Conservation (phyloP, 2,113 vertebrate species). For the Pachycephala philippinensis region DNA sequence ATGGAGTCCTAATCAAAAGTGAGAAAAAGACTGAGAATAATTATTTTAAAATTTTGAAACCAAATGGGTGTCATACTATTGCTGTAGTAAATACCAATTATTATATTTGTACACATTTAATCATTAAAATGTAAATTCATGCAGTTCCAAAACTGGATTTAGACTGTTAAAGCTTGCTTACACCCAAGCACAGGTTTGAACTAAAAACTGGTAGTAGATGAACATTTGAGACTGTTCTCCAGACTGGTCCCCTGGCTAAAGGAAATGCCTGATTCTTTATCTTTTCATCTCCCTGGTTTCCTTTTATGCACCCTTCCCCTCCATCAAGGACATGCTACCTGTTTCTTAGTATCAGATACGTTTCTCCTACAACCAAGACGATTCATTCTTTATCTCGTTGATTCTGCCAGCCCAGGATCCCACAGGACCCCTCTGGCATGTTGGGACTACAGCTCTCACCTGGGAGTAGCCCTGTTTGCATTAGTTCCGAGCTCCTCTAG, state of each 20-base stretch:
- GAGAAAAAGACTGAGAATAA: conserved; percentile 62
- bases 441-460: conserved; percentile 66
- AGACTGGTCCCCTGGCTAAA: conserved; percentile 8
- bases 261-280: conserved; percentile 84
- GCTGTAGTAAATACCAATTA: conserved; percentile 75
- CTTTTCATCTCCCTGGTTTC: conserved; percentile 78
- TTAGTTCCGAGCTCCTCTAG: conserved; percentile 77
- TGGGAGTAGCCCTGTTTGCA: conserved; percentile 72
- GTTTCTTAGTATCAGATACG: conserved; percentile 71
- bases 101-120: conserved; percentile 68
- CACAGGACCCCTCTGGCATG: conserved; percentile 74
- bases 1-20: conserved; percentile 70
- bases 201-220: neutral
- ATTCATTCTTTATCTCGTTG: conserved; percentile 64
- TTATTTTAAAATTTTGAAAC: conserved; percentile 68
- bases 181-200: conserved; percentile 51
- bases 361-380: conserved; percentile 64
- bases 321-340: conserved; percentile 72
- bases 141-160: conserved; percentile 70
- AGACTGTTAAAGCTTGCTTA: conserved; percentile 50
- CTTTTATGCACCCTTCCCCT: conserved; percentile 64
- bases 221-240: neutral
- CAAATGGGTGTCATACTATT: conserved; percentile 72
- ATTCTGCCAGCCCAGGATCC: conserved; percentile 62
- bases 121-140: conserved; percentile 72